Evolutionary conservation across 2,888 invertebrate species (phyloP).

Genomic region (Alloplasta piceator): DNA sequence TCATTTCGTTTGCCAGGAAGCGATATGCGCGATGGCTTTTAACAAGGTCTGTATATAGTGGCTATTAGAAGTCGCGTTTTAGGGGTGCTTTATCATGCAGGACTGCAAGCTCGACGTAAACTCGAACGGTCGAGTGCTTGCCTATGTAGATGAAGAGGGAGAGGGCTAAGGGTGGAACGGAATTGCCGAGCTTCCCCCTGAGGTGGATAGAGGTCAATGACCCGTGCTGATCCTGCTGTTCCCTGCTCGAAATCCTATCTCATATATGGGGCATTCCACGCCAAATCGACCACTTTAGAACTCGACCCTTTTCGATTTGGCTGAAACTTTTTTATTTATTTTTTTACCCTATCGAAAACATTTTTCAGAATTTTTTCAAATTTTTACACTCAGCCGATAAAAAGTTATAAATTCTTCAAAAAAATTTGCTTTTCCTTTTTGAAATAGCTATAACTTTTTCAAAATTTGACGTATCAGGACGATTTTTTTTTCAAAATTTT

Average conservation of each 20-base stretch:
- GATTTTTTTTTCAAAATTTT: too few species aligned
- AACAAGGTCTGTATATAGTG: not conserved
- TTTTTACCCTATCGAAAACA: too few species aligned
- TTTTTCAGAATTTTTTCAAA: too few species aligned
- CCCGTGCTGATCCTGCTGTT: conserved; percentile 45
- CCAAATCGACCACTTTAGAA: too few species aligned
- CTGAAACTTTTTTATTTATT: too few species aligned
- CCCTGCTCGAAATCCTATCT: conserved; percentile 15
- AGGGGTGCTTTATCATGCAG: conserved; percentile 55
- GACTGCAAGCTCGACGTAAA: conserved; percentile 53
- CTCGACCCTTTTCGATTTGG: too few species aligned
- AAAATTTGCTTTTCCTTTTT: too few species aligned
- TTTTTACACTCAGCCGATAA: too few species aligned
- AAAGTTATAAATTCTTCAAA: too few species aligned
- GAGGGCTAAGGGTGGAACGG: conserved; percentile 16
- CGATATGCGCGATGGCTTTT: not conserved
- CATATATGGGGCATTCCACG: not conserved
- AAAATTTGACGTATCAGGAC: too few species aligned
- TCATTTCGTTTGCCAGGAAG: too few species aligned
- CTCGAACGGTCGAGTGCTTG: conserved; percentile 41
- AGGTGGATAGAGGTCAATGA: conserved; percentile 44
- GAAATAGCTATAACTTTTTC: too few species aligned
- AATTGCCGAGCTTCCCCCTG: conserved; percentile 25
- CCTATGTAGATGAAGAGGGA: not conserved
- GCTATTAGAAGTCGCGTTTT: conserved; percentile 49